Evolutionary conservation across 2,113 vertebrate genomes (phyloP).

Genomic region (Thamnophis sirtalis): DNA sequence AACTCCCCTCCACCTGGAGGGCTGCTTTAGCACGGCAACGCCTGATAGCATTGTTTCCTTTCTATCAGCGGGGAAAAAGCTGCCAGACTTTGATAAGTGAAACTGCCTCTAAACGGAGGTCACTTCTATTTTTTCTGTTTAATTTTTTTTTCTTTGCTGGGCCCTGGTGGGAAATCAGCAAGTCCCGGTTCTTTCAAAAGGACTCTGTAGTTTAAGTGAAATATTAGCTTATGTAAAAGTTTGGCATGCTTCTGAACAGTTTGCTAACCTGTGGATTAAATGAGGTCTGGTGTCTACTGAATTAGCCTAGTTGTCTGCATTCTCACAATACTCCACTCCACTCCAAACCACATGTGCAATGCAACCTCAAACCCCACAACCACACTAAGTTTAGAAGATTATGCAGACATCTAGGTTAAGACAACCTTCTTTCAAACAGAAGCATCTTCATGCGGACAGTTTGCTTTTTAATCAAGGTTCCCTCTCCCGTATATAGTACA

Average conservation of each 20-base stretch:
- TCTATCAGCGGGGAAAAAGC: constrained; percentile 53
- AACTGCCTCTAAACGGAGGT: constrained; percentile 58
- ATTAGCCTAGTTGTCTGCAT: not conserved
- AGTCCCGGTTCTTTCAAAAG: not conserved
- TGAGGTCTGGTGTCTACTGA: not conserved
- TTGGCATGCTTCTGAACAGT: not conserved
- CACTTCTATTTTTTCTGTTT: constrained; percentile 48
- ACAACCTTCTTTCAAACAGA: not conserved
- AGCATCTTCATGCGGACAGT: not conserved
- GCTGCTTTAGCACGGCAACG: not conserved
- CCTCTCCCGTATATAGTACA: not conserved
- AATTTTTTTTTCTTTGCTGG: constrained; percentile 54
- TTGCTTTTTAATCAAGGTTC: not conserved
- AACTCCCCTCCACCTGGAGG: not conserved
- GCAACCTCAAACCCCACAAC: not conserved
- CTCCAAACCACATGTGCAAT: not conserved
- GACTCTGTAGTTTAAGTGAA: not conserved
- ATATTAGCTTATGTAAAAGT: not conserved
- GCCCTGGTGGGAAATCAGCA: not conserved
- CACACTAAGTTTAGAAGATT: not conserved
- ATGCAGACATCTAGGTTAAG: not conserved
- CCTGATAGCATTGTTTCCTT: constrained; percentile 68
- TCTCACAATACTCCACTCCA: not conserved
- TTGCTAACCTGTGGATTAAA: not conserved
- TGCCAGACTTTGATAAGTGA: constrained; percentile 63